Conservation (phyloP, 2,888 invertebrate species). For the Rhorus exstirpatorius region DNA sequence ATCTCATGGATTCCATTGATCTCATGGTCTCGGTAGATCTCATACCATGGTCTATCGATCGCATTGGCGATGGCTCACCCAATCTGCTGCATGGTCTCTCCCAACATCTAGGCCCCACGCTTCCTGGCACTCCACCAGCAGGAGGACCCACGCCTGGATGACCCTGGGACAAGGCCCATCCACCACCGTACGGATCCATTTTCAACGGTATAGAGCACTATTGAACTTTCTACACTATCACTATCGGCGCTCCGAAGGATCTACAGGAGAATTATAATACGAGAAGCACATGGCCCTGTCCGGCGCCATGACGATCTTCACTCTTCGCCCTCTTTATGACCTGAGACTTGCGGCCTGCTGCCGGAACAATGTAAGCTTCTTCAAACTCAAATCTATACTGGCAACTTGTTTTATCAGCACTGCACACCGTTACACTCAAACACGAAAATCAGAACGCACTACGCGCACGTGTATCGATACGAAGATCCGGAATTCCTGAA, state of each 20-base stretch:
- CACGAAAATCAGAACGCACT: conserved; percentile 44
- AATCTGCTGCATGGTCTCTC: conserved; percentile 83
- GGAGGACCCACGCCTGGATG: conserved; percentile 74
- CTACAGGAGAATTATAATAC: conserved; percentile 40
- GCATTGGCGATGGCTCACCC: conserved; percentile 84
- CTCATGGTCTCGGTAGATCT: conserved; percentile 83
- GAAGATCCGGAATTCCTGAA: conserved; percentile 14
- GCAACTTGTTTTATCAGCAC: conserved; percentile 48
- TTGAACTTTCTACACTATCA: conserved; percentile 24
- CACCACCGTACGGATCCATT: conserved; percentile 87
- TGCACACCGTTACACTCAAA: conserved; percentile 49
- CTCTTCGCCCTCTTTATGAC: conserved; percentile 25
- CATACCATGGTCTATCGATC: conserved; percentile 83
- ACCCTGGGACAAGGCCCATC: conserved; percentile 83
- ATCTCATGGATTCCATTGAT: conserved; percentile 85
- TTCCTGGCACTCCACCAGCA: conserved; percentile 54
- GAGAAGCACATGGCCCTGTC: conserved; percentile 80
- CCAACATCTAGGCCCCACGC: conserved; percentile 80
- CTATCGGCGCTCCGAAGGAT: conserved; percentile 55
- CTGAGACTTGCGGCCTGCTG: not conserved
- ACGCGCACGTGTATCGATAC: conserved; percentile 26
- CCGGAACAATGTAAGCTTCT: conserved; percentile 25
- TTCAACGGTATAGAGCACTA: conserved; percentile 9
- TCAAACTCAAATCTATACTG: not conserved
- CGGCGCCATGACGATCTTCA: conserved; percentile 78